Conservation (phyloP, 2,113 vertebrate genomes). For the Megaceryle maxima region DNA sequence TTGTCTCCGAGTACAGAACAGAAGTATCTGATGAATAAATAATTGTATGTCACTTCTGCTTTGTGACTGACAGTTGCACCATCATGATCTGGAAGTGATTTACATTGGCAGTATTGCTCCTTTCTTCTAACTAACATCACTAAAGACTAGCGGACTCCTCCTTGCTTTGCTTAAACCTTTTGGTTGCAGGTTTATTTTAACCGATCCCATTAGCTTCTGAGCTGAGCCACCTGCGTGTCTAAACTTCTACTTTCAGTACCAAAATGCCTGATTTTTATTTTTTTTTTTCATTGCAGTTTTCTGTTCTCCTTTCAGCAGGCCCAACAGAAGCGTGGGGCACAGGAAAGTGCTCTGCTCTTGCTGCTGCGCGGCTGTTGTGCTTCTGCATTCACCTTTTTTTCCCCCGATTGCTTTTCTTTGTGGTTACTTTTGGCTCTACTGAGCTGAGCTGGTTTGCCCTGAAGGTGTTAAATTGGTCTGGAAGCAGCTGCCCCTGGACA, state of each 20-base stretch:
- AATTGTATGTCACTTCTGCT: conserved; percentile 5
- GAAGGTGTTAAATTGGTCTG: neutral
- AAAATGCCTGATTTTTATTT: neutral
- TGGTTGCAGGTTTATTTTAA: neutral
- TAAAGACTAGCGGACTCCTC: neutral
- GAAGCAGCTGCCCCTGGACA: neutral
- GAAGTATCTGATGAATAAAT: conserved; percentile 20
- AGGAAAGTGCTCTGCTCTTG: neutral
- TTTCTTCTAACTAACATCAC: neutral
- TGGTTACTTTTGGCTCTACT: neutral
- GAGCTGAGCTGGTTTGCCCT: neutral
- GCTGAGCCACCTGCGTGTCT: rapidly evolving
- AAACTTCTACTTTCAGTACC: neutral
- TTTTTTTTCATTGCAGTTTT: neutral
- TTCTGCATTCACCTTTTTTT: neutral
- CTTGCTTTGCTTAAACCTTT: neutral
- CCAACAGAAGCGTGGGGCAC: rapidly evolving
- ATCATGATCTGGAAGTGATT: neutral
- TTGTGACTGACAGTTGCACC: neutral
- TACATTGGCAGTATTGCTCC: neutral
- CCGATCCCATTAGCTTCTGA: neutral
- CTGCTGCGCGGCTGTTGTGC: rapidly evolving
- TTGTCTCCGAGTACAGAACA: neutral
- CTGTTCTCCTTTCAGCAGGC: neutral
- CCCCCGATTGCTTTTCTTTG: neutral